Evolutionary conservation across 2,888 invertebrate genomes (phyloP).

Genomic region (Alcis repandata): DNA sequence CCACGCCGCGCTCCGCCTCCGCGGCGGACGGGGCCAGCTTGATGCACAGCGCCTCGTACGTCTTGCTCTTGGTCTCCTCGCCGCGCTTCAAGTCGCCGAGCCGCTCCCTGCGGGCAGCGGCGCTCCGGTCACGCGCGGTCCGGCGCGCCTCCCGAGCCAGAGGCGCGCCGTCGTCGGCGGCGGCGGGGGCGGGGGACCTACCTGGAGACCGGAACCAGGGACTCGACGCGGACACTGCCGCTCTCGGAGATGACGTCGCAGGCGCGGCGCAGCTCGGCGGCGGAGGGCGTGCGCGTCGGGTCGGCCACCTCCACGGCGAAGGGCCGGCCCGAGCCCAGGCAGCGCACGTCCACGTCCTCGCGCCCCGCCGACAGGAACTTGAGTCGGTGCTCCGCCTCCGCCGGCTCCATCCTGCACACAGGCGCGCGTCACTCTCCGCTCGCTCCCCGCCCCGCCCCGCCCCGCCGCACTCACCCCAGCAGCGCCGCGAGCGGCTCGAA

Average conservation of each 20-base stretch:
- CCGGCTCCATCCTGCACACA: slow-evolving; percentile 55
- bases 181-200: slow-evolving; percentile 50
- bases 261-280: slow-evolving; percentile 57
- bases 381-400: slow-evolving; percentile 71
- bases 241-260: slow-evolving; percentile 62
- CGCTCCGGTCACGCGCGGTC: neutral
- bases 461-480: slow-evolving; percentile 82
- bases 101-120: slow-evolving; percentile 85
- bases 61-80: slow-evolving; percentile 95
- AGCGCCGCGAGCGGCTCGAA: slow-evolving; percentile 88
- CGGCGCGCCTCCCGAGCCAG: no score
- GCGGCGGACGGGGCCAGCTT: slow-evolving; percentile 70
- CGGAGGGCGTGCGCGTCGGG: slow-evolving; percentile 61
- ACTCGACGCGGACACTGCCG: slow-evolving; percentile 61
- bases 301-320: slow-evolving; percentile 93
- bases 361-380: slow-evolving; percentile 97
- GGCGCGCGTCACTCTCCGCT: neutral
- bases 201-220: slow-evolving; percentile 62
- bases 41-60: slow-evolving; percentile 93
- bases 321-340: slow-evolving; percentile 96
- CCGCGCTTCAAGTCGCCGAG: slow-evolving; percentile 92
- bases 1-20: neutral
- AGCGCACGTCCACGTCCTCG: slow-evolving; percentile 99
- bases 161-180: no score
- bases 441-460: neutral